phyloP scores from a whole-genome alignment of 2,113 vertebrate genomes.

The Thomomys bottae region DNA sequence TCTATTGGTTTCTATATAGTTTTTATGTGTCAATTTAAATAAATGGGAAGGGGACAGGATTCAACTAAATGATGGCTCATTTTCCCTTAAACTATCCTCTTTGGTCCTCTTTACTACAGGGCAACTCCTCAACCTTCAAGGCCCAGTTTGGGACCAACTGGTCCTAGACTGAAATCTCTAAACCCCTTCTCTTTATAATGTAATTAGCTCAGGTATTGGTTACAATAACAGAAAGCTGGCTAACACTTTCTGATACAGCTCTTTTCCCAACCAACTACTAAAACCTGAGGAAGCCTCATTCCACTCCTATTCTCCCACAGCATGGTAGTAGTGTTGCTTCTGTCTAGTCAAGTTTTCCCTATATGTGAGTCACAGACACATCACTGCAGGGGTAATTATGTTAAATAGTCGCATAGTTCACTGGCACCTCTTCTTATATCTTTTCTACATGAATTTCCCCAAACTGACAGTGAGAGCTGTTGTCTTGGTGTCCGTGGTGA shows the following conservation, averaged over 20 bases:
- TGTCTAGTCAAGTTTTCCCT: neutral
- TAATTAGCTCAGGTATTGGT: neutral
- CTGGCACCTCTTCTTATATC: neutral
- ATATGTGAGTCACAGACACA: neutral
- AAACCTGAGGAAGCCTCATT: neutral
- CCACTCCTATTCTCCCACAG: neutral
- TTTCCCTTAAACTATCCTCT: accelerated
- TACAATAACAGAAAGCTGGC: neutral
- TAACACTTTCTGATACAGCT: no score
- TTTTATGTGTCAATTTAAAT: neutral
- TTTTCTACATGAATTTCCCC: neutral
- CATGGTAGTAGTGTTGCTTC: neutral
- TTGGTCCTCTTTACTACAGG: neutral
- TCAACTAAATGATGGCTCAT: accelerated
- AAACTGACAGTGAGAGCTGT: neutral
- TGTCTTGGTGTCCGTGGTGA: neutral
- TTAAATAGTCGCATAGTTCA: neutral
- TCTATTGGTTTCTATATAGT: no score
- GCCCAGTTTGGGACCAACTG: no score
- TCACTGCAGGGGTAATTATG: neutral
- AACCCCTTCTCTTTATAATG: neutral
- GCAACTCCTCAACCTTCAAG: neutral
- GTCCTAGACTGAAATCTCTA: neutral
- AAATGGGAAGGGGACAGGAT: neutral
- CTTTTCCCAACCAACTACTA: neutral